Evolutionary conservation across 2,888 invertebrate genomes (phyloP), one percentile per base, ranked within the genome.

Genomic region (Rhaphigaster nebulosa): DNA sequence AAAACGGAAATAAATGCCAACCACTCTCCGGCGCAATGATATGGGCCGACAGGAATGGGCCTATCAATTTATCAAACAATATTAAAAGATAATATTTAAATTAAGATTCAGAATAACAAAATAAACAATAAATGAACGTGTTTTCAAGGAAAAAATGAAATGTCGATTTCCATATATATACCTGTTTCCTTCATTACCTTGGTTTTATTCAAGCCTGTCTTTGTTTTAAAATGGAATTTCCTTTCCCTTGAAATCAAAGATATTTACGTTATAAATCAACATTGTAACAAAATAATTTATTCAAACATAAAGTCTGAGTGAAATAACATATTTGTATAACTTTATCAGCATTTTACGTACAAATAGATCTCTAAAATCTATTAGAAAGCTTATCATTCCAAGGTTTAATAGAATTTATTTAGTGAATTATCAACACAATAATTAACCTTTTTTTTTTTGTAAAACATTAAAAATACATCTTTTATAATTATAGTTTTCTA

Each of bases 81-180:
- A 76, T 76, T 38, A 76, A 15, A 38, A 76, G 70, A 76, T 76
- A 76, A 76, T 76, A 76, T 38, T 29, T 76, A 38, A 84, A 84
- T 84, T 84, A 50, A 38, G 15, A 84, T 45, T 50, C 84, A 84
- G 34, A 84, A 45, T 45, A 80, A 84, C 12, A 84, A 84, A 45
- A 45, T 4, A 84, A 84, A 50, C 15, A 13, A 84, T 84, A 45
- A n/a, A n/a, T 50, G 84, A 45, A 84, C 84, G 23, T 84, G 84
- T 84, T 84, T 45, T 23, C 84, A 84, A 84, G 84, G 45, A 15
- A 84, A 84, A 84, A 26, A 45, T 84, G 45, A 76, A 76, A 84
- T 50, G 45, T 13, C n/a, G 45, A 38, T 76, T 84, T 45, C 84
- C 41, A 45, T 84, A 15, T 84, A 45, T 84, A 45, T 84, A 10